Evolutionary conservation across 2,888 invertebrate species (phyloP).

Genomic region (Rotaria sp.): DNA sequence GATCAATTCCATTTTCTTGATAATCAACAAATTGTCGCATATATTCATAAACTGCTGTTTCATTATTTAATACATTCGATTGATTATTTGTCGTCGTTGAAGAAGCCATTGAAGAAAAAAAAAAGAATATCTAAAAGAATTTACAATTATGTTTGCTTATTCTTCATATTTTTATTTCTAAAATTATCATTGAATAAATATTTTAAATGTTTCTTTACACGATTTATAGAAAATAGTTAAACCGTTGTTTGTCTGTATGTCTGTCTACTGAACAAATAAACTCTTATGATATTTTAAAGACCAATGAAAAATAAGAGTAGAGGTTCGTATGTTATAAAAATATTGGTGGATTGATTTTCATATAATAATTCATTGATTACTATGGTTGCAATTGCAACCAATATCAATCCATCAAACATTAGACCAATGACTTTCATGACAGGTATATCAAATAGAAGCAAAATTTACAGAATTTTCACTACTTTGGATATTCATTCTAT

Average conservation of each 20-base stretch:
- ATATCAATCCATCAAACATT: too few species aligned
- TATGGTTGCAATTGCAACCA: too few species aligned
- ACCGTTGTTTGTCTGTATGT: neutral
- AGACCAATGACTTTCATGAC: too few species aligned
- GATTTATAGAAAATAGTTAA: too few species aligned
- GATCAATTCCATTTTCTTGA: conserved; percentile 25
- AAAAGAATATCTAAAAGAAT: neutral
- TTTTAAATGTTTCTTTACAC: neutral
- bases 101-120: neutral
- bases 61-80: neutral
- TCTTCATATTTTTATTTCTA: neutral
- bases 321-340: neutral
- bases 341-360: neutral
- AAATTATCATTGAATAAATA: neutral
- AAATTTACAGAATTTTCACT: too few species aligned
- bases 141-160: neutral
- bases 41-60: conserved; percentile 2
- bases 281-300: neutral
- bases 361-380: neutral
- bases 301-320: neutral
- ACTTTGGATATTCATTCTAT: too few species aligned
- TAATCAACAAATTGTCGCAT: conserved; percentile 19
- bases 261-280: conserved; percentile 1
- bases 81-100: neutral
- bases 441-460: too few species aligned